Evolutionary conservation across 2,888 invertebrate genomes (phyloP).

Genomic region (Drymonia ruficornis): DNA sequence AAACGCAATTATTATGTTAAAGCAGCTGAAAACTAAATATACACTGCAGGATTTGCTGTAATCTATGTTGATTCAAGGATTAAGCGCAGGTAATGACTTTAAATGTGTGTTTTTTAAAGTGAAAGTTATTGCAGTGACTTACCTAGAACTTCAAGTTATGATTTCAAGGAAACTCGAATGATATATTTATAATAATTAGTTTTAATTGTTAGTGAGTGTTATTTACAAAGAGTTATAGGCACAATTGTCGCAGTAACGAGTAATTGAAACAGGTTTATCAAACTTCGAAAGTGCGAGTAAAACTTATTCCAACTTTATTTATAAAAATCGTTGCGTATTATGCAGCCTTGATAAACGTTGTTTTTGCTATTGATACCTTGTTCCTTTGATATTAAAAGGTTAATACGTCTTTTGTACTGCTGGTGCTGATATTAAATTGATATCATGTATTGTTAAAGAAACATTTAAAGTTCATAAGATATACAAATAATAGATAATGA

Average conservation of each 20-base stretch:
- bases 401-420: neutral
- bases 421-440: neutral
- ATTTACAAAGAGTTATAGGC: conserved; percentile 7
- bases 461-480: no score
- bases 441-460: neutral
- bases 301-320: conserved; percentile 14
- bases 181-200: conserved; percentile 1
- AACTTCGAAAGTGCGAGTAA: conserved; percentile 23
- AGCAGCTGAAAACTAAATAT: conserved; percentile 41
- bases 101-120: conserved; percentile 45
- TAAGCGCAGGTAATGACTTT: conserved; percentile 57
- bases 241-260: conserved; percentile 8
- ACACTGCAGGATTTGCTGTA: conserved; percentile 56
- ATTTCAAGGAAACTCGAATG: conserved; percentile 25
- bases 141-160: conserved; percentile 10
- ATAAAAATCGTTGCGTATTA: conserved; percentile 6
- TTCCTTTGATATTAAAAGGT: conserved; percentile 14
- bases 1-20: conserved; percentile 59
- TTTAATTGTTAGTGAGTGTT: conserved; percentile 10
- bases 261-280: conserved; percentile 28
- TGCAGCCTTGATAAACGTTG: conserved; percentile 32
- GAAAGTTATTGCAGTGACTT: conserved; percentile 56
- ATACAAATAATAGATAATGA: no score
- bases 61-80: conserved; percentile 43
- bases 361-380: conserved; percentile 23